phyloP scores from a whole-genome alignment of 2,888 invertebrate genomes.

The Unio delphinus region DNA sequence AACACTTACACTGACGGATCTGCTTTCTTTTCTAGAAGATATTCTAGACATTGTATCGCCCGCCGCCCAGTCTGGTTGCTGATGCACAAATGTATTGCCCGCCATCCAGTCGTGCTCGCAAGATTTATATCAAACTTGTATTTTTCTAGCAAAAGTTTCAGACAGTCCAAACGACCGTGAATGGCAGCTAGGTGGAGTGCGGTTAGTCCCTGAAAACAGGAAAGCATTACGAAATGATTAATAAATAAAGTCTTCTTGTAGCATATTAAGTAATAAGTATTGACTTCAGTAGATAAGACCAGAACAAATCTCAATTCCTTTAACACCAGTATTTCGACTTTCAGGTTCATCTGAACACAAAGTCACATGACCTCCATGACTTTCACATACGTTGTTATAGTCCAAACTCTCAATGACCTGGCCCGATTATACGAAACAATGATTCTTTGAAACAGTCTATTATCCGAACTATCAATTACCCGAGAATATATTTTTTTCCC shows the following conservation, averaged over 20 bases:
- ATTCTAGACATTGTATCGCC: slow-evolving; percentile 63
- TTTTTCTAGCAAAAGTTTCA: slow-evolving; percentile 67
- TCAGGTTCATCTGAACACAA: too few relatives aligned
- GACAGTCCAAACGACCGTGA: slow-evolving; percentile 68
- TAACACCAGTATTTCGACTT: too few relatives aligned
- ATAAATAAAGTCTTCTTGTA: neutral
- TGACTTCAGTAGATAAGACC: too few relatives aligned
- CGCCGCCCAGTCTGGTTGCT: slow-evolving; percentile 69
- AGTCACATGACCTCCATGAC: too few relatives aligned
- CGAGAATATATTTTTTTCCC: too few relatives aligned
- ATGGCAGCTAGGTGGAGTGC: slow-evolving; percentile 70
- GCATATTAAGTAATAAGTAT: neutral
- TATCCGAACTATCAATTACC: too few relatives aligned
- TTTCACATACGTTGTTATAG: too few relatives aligned
- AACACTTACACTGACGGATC: slow-evolving; percentile 65
- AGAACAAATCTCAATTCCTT: too few relatives aligned
- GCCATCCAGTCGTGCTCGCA: slow-evolving; percentile 68
- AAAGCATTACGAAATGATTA: neutral
- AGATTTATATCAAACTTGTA: slow-evolving; percentile 67
- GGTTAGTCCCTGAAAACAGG: slow-evolving; percentile 55
- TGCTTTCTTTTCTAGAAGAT: slow-evolving; percentile 66
- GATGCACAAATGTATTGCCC: slow-evolving; percentile 69
- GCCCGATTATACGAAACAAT: too few relatives aligned
- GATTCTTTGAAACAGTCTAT: too few relatives aligned
- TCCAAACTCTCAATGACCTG: too few relatives aligned